Evolutionary conservation across 2,888 invertebrate species (phyloP), one percentile per base, ranked within the genome.

Genomic region (Hetaerina titia): DNA sequence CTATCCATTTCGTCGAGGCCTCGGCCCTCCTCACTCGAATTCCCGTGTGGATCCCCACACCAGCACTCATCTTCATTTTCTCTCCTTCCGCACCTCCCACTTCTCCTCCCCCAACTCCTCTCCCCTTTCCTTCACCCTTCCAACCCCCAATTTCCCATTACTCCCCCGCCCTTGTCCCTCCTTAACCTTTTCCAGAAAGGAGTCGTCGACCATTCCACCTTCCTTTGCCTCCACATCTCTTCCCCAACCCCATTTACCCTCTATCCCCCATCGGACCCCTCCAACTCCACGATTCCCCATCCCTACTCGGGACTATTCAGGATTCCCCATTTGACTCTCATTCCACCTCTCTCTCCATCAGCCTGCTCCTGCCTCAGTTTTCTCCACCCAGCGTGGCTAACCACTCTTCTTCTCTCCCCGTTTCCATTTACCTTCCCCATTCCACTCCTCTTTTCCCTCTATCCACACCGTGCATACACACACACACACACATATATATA

Each of bases 41-140:
- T 60, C n/a, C 15, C 60, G 64, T 58, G 7, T n/a, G 69, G 9
- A 69, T 69, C 90, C 63, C 45, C 63, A 90, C 63, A 45, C 64
- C 25, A 45, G 45, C 90, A 74, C 69, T 69, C 92, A 56, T 92
- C 92, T 92, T 92, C 92, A 92, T 92, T 92, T 92, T 69, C 64
- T 90, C 13, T 17, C 19, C 45, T 19, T 19, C 88, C 45, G 0
- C 13, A 13, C 56, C 88, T 9, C 88, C 8, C 17, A 11, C 17
- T n/a, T 69, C n/a, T n/a, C n/a, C 2, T 63, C 63, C 45, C 17
- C 7, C 15, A 22, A 57, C 4, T 56, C 57, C 22, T 22, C 64
- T 17, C 60, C 22, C 64, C 19, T 17, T 25, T 31, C 64, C 31
- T 58, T 31, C 0, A 31, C 31, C 31, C 63, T 25, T 9, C 25